These are phyloP conservation scores for Epinotia demarniana DNA, from an alignment of 2,888 invertebrate species.

Conservation along the genomic window DNA sequence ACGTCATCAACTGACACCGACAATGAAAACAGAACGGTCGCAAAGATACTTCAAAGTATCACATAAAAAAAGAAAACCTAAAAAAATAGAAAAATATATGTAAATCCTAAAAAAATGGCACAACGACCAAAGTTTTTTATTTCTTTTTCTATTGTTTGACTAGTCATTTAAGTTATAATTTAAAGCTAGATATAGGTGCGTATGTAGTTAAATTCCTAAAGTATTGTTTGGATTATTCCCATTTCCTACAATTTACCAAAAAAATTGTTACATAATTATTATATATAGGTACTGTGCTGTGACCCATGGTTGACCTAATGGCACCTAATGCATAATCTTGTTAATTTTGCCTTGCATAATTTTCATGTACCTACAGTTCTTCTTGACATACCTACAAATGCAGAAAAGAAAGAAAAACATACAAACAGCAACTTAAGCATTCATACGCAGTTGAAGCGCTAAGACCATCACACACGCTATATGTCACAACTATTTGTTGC, in stretches of 20 bases:
- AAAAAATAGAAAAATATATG: constrained; percentile 77
- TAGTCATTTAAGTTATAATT: constrained; percentile 63
- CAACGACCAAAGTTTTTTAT: constrained; percentile 81
- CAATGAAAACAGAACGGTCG: constrained; percentile 72
- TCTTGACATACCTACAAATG: neutral
- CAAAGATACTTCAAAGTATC: constrained; percentile 46
- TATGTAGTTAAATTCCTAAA: constrained; percentile 44
- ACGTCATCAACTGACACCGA: constrained; percentile 78
- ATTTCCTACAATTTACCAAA: constrained; percentile 44
- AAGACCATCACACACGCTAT: too few relatives aligned
- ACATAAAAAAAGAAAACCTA: constrained; percentile 60
- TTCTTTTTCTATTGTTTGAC: constrained; percentile 69
- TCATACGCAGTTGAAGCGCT: too few relatives aligned
- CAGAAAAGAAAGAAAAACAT: neutral
- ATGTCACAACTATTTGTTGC: too few relatives aligned
- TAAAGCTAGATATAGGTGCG: constrained; percentile 34
- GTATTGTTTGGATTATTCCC: constrained; percentile 39
- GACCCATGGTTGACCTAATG: constrained; percentile 38
- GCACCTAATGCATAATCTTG: constrained; percentile 4
- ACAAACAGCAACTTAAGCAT: neutral
- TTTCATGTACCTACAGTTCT: neutral
- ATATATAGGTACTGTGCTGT: constrained; percentile 26
- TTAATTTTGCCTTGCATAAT: too few relatives aligned
- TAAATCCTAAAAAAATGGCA: constrained; percentile 82
- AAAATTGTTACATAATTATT: constrained; percentile 17